Percentiles rank a stretch among this genome's conserved stretches.
phyloP scores from a whole-genome alignment of 2,797 vertebrate genomes.

The Lepus oiostolus region DNA sequence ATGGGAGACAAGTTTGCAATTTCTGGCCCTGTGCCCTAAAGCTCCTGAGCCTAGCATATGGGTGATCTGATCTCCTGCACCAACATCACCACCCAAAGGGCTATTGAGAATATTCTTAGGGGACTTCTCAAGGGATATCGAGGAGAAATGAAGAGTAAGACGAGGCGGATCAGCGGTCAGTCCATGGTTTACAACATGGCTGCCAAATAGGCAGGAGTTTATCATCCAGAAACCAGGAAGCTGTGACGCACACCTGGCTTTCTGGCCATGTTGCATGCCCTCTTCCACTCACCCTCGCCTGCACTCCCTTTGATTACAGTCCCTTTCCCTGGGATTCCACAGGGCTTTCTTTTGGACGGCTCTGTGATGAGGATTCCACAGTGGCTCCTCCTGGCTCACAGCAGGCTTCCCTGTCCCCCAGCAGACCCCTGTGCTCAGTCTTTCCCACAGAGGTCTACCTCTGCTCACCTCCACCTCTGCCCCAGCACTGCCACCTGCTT shows the following conservation, averaged over 20 bases:
- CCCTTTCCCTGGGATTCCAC: background rate
- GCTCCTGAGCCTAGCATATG: background rate
- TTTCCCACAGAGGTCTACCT: background rate
- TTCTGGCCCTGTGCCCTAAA: background rate
- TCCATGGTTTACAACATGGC: background rate
- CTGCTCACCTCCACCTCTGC: background rate
- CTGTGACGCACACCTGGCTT: background rate
- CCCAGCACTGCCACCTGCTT: background rate
- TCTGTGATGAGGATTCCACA: background rate
- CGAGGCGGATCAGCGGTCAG: background rate
- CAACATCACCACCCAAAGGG: background rate
- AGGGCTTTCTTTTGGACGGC: background rate
- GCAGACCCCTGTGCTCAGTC: background rate
- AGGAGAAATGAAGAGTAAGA: slow-evolving; percentile 28
- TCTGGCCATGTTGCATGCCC: background rate
- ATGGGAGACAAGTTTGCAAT: background rate
- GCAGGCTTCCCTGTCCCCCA: background rate
- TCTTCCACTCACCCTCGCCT: background rate
- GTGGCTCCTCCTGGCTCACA: background rate
- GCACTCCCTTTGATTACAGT: background rate
- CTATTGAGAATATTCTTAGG: background rate
- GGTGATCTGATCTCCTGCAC: background rate
- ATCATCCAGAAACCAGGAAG: background rate
- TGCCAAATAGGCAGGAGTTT: background rate
- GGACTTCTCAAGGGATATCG: background rate